A percentile compares a stretch with the other conserved stretches of the same genome.
These are phyloP conservation scores for Drosophila nasuta DNA, from an alignment of 1,140 invertebrate genomes.

Conservation along the genomic window DNA sequence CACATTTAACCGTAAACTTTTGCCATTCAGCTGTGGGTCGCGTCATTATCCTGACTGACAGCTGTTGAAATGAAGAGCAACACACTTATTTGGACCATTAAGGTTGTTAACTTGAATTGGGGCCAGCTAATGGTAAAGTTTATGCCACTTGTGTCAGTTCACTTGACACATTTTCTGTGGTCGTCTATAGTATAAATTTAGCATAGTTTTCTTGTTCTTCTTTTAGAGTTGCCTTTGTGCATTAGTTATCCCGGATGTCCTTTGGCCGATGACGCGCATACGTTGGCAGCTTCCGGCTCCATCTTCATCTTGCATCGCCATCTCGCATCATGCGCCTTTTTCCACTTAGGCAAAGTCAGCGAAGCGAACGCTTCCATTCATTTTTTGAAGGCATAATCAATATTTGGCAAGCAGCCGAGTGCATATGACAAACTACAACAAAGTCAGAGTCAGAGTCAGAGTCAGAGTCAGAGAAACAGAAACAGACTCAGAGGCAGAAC, in stretches of 20 bases:
- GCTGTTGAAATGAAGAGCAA: conserved; percentile 13
- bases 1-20: conserved; percentile 43
- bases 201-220: neutral
- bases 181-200: conserved; percentile 10
- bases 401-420: conserved; percentile 79
- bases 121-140: conserved; percentile 33
- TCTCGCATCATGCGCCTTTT: conserved; percentile 10
- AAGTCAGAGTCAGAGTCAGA: neutral
- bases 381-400: conserved; percentile 77
- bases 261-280: conserved; percentile 69
- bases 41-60: conserved; percentile 21
- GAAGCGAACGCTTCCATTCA: conserved; percentile 76
- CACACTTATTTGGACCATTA: conserved; percentile 59
- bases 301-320: neutral
- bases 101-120: conserved; percentile 64
- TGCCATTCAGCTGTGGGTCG: conserved; percentile 13
- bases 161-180: conserved; percentile 33
- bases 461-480: neutral
- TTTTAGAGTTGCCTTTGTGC: conserved; percentile 40
- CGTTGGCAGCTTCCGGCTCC: conserved; percentile 30
- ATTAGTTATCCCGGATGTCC: conserved; percentile 70
- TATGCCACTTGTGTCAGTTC: conserved; percentile 16
- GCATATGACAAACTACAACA: conserved; percentile 77
- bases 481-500: neutral
- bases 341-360: conserved; percentile 51